A percentile compares a stretch with the other conserved stretches of the same genome.
These are phyloP conservation scores for Criorhina ranunculi DNA, from an alignment of 2,888 invertebrate genomes.

Conservation along the genomic window DNA sequence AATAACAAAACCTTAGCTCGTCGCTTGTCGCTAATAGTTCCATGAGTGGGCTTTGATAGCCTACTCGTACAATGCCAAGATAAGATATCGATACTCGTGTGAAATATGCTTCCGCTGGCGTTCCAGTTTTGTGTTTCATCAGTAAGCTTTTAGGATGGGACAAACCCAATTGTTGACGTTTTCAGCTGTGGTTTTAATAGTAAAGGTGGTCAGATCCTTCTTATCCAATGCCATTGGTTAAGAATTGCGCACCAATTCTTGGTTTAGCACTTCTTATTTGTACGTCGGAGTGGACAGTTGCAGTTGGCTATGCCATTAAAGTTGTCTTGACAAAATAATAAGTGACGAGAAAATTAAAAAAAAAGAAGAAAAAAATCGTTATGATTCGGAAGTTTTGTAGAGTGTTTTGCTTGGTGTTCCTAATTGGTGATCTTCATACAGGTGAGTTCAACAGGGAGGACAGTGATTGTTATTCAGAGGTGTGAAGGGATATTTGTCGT, in stretches of 20 bases:
- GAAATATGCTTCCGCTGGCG: slow-evolving; percentile 3
- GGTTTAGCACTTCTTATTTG: slow-evolving; percentile 20
- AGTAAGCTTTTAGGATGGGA: slow-evolving; percentile 37
- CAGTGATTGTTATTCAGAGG: too few species aligned
- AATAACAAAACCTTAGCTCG: not conserved
- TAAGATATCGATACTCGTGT: slow-evolving; percentile 44
- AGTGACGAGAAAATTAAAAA: not conserved
- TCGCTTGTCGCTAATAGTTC: slow-evolving; percentile 3
- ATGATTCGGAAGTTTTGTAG: slow-evolving; percentile 79
- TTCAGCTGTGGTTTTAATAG: not conserved
- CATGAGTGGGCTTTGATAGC: not conserved
- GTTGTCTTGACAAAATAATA: slow-evolving; percentile 6
- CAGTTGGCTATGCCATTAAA: slow-evolving; percentile 34
- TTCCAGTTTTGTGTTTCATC: not conserved
- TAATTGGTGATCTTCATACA: slow-evolving; percentile 82
- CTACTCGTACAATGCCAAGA: slow-evolving; percentile 21
- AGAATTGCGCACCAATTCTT: slow-evolving; percentile 26
- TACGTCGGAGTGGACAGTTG: slow-evolving; percentile 28
- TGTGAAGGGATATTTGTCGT: too few species aligned
- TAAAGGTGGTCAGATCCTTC: slow-evolving; percentile 41
- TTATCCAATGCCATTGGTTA: slow-evolving; percentile 21
- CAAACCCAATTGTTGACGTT: slow-evolving; percentile 28
- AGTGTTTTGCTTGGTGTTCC: slow-evolving; percentile 80
- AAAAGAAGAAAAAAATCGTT: slow-evolving; percentile 7
- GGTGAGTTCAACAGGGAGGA: slow-evolving; percentile 79